Conservation (phyloP, 2,113 vertebrate species). For the Rhabdornis inornatus region DNA sequence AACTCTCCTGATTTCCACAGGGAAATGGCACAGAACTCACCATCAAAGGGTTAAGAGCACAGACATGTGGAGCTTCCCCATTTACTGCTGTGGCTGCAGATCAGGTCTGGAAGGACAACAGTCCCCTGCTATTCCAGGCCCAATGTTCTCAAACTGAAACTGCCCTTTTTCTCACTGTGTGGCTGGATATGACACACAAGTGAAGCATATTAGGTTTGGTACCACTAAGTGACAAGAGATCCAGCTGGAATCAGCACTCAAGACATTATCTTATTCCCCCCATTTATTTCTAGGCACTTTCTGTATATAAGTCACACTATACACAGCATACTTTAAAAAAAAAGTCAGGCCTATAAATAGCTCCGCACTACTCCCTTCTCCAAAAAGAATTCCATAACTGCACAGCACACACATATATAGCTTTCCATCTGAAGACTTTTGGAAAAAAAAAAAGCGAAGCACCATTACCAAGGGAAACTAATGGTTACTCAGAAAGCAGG, state of each 20-base stretch:
- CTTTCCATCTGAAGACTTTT: not conserved
- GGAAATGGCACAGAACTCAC: not conserved
- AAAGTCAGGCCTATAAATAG: not conserved
- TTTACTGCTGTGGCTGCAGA: not conserved
- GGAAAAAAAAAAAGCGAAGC: not conserved
- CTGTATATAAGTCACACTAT: not conserved
- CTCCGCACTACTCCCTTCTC: not conserved
- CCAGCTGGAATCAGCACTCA: not conserved
- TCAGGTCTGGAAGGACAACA: not conserved
- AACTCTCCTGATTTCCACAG: fast-evolving
- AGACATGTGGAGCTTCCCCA: not conserved
- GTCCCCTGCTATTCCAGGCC: not conserved
- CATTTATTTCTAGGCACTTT: not conserved
- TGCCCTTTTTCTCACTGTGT: not conserved
- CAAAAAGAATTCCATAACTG: not conserved
- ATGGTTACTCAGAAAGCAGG: not conserved
- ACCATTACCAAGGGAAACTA: not conserved
- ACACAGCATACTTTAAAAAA: not conserved
- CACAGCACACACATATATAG: not conserved
- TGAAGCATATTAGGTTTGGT: not conserved
- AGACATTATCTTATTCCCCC: not conserved
- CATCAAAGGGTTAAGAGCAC: not conserved
- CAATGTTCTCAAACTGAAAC: slow-evolving; percentile 8
- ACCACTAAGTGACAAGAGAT: not conserved
- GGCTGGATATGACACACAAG: not conserved